Evolutionary conservation across 2,888 invertebrate species (phyloP), one percentile per base, ranked within the genome.

Genomic region (Orthosia cruda): DNA sequence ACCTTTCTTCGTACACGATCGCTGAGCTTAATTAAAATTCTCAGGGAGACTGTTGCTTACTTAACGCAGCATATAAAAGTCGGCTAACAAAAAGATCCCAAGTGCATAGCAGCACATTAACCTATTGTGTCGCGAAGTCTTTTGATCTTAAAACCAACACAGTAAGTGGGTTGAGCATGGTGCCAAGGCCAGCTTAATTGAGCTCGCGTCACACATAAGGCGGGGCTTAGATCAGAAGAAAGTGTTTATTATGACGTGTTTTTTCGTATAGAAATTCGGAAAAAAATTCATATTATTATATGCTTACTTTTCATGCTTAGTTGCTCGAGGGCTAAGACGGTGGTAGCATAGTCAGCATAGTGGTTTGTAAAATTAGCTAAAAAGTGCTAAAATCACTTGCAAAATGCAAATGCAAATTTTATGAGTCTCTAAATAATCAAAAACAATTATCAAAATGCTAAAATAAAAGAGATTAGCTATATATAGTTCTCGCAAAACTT

Each of bases 161-260:
- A 32, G 73, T 61, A 72, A 83, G 58, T 78, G 68, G 73, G 72
- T 58, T 72, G 68, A 69, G 80, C 54, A 78, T 32, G 32, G 72
- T 72, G 83, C 73, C 83, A 81, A 81, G 80, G 80, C 65, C 68
- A 83, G 83, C 67, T 71, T 83, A 83, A 80, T 80, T 77, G 71
- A 71, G 78, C 52, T 49, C 52, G 32, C 57, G 68, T n/a, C n/a
- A n/a, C n/a, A n/a, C n/a, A n/a, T n/a, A n/a, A n/a, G n/a, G n/a
- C n/a, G n/a, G n/a, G n/a, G 40, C 15, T 26, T n/a, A 59, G 49
- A 65, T 54, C 57, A 16, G 49, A 63, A 23, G 13, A 62, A 73
- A 62, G 18, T 20, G 15, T 1, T 1, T 59, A 49, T 45, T 49
- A 16, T 52, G 3, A 32, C 13, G 59, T 40, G 40, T 23, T 23